Evolutionary conservation across 2,888 invertebrate species (phyloP), one percentile per base, ranked within the genome.

Genomic region (Petrolisthes cinctipes): DNA sequence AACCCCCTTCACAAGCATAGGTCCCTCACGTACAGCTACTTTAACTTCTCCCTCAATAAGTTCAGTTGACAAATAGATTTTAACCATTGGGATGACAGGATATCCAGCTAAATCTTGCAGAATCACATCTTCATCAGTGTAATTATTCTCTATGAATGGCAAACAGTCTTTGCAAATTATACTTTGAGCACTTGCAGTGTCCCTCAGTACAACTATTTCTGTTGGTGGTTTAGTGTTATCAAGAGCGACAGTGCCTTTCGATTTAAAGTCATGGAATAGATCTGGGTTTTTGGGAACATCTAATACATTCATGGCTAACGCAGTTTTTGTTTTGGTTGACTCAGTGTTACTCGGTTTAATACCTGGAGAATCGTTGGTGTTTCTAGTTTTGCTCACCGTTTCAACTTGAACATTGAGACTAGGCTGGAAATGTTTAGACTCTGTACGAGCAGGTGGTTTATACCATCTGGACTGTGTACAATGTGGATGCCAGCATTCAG

Each of bases 1-100:
- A 17, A 71, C 71, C n/a, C n/a, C 71, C n/a, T n/a, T 71, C 71
- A 71, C 71, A 71, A n/a, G 7, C 71, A 71, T 11, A 71, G 71
- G 71, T 51, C 14, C 37, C 7, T 76, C 76, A 76, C 11, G 17
- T 37, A 76, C 76, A 9, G 37, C 76, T 5, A 76, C 23, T 37
- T 6, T 17, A 76, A 76, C 51, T 5, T 51, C 11, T 4, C 76
- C 76, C 17, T 23, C 17, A 76, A 76, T 53, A 51, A 76, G 53
- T 6, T 37, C 5, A 76, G 4, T 51, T 7, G 17, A 9, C 5
- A 37, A 37, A n/a, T 76, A n/a, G 14, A 76, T 51, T n/a, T 53
- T 76, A 76, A 11, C 76, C 6, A 76, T 23, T 51, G 76, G 76
- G 5, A 37, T n/a, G 14, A 9, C 17, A 11, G n/a, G n/a, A n/a